Conservation (phyloP, 2,888 invertebrate species). For the Nemotelus nigrinus region DNA sequence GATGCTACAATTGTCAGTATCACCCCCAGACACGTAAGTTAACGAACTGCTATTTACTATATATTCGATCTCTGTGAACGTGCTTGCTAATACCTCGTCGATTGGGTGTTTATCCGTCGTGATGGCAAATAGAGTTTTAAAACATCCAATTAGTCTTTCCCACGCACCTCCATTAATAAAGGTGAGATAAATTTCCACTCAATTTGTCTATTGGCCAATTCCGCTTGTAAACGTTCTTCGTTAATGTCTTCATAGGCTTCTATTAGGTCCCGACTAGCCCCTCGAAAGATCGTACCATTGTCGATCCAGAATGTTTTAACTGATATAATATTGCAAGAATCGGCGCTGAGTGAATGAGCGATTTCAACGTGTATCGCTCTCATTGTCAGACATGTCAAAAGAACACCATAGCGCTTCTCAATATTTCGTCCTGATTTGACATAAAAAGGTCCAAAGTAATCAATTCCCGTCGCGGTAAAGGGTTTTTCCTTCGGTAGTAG, state of each 20-base stretch:
- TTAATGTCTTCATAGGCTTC: conserved; percentile 48
- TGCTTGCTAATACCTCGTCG: no score
- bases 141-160: no score
- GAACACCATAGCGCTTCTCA: no score
- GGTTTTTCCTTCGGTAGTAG: conserved; percentile 52
- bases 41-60: no score
- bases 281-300: conserved; percentile 50
- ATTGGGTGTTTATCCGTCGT: no score
- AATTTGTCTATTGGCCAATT: neutral
- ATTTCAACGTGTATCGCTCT: no score
- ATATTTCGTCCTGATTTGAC: conserved; percentile 52
- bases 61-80: no score
- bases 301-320: conserved; percentile 49
- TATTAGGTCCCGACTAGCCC: conserved; percentile 45
- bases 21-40: no score
- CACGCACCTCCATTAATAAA: no score
- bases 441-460: conserved; percentile 50
- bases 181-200: neutral
- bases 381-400: no score
- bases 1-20: no score
- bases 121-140: no score
- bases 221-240: neutral
- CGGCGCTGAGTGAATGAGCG: conserved; percentile 38
- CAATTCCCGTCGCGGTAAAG: conserved; percentile 22
- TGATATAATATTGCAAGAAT: conserved; percentile 48